Base-by-base conservation (phyloP, 2,797 vertebrate species). In the Spinus olivaceus region DNA sequence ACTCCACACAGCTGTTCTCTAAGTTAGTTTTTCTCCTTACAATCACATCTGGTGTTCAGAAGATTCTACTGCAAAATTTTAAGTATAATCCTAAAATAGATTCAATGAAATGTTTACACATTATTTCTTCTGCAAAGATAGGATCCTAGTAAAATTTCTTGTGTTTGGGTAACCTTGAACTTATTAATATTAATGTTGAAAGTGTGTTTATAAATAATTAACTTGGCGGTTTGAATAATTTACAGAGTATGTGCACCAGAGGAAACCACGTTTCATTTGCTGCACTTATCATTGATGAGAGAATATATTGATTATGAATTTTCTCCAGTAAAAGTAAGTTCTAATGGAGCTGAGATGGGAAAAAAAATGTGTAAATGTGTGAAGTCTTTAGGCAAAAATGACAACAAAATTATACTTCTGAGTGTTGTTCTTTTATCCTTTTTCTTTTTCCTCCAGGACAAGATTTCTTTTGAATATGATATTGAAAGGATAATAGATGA, bases 271-370 rank as follows among this genome's bases (percentile, higher is more conserved):
- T 99, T 99, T 98, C 99, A 99, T 97, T 98, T 99, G 86, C 97
- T 99, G 77, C 99, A 99, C 95, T 98, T 99, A 92, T 99, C 99
- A 82, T 98, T 99, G 96, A 99, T 99, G 99, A 99, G 99, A 97
- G 99, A 99, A 93, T 99, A 99, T 98, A 99, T 99, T 47, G 98
- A 99, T 97, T 99, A 99, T 95, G 99, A 99, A 97, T 99, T 99
- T 98, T 99, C 99, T 90, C 96, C 94, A 46, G 97, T 99, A 88
- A 98, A 98, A 98, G 99, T 99, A 97, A 99, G 98, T 98, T 94
- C 79, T 77, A 49, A 57, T 67, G 39, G 41, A 91, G 9, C 33
- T 59, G 15, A 64, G 47, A 53, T 28, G 53, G 44, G 41, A 63
- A 79, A 73, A 73, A 73, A 72, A 59, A 47, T 8, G 1, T 27